Base-by-base conservation (phyloP, 2,888 invertebrate genomes). In the Andrena chrysosceles region DNA sequence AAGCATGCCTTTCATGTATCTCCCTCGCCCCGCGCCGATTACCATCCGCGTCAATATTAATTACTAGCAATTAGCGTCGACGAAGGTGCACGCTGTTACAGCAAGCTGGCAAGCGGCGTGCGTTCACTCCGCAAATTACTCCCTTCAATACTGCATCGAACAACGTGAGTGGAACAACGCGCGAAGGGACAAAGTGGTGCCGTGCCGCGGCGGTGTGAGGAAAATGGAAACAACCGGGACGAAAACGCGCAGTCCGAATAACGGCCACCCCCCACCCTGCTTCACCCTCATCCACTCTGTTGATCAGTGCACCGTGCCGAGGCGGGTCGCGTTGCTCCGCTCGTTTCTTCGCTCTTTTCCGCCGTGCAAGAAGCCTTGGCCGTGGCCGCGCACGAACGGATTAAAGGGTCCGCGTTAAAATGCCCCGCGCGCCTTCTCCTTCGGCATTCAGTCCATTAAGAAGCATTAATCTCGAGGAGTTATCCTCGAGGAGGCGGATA, bases 401-500 rank as follows among this genome's bases (percentile, higher is more conserved):
- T 82, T 85, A 78, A 82, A 82, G 80, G 68, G 80, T 59, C 64
- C 67, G 77, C 73, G 85, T 77, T 81, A 81, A 84, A 87, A 87
- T 77, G 76, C 73, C 81, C 81, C 81, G 84, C 79, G 81, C 48
- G 67, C 71, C 72, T 72, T 79, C 54, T 59, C 69, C 62, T 75
- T 48, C 68, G 66, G 67, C 83, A 83, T 88, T 87, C 74, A 85
- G 82, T 84, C 87, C 85, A 89, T 90, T 90, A 89, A 86, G 78
- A 59, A 82, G 78, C 90, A 89, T 89, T 89, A 89, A 89, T 89
- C 83, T 86, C 80, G 73, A 89, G 81, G 74, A 89, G 87, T 83
- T 73, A 72, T 85, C 77, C 84, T 83, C 88, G 76, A 84, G 76
- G 23, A 85, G 77, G 78, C 63, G 52, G 79, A 86, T 77, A 80